phyloP scores from a whole-genome alignment of 2,888 invertebrate species.

The Notodonta ziczac region DNA sequence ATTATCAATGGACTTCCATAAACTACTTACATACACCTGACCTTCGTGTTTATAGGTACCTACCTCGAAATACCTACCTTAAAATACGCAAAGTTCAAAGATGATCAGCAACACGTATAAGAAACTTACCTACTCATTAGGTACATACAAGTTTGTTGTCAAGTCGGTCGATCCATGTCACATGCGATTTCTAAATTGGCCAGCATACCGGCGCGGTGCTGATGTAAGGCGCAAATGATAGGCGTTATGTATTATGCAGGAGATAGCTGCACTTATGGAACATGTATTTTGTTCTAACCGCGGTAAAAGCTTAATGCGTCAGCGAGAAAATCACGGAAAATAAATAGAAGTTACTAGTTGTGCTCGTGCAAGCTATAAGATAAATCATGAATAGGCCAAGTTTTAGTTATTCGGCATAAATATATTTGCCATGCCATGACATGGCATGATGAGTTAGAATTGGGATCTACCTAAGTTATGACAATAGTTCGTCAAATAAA shows the following conservation, averaged over 20 bases:
- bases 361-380: too few species aligned
- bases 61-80: background rate
- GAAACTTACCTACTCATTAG: conserved; percentile 13
- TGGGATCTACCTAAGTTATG: too few species aligned
- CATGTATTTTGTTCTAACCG: conserved; percentile 7
- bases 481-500: too few species aligned
- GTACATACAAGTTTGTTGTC: conserved; percentile 31
- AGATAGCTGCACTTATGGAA: conserved; percentile 27
- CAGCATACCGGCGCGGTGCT: conserved; percentile 24
- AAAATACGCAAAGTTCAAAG: conserved; percentile 23
- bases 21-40: too few species aligned
- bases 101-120: conserved; percentile 7
- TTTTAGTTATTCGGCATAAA: too few species aligned
- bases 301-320: background rate
- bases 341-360: too few species aligned
- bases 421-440: too few species aligned
- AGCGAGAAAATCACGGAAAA: background rate
- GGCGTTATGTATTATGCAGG: conserved; percentile 38
- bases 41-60: too few species aligned
- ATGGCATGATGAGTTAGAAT: too few species aligned
- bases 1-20: too few species aligned
- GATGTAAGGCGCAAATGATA: conserved; percentile 39
- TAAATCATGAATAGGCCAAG: too few species aligned
- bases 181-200: conserved; percentile 47
- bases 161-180: conserved; percentile 32